These are phyloP conservation scores for Pogonocherus hispidulus DNA, from an alignment of 2,888 invertebrate species.

Conservation along the genomic window DNA sequence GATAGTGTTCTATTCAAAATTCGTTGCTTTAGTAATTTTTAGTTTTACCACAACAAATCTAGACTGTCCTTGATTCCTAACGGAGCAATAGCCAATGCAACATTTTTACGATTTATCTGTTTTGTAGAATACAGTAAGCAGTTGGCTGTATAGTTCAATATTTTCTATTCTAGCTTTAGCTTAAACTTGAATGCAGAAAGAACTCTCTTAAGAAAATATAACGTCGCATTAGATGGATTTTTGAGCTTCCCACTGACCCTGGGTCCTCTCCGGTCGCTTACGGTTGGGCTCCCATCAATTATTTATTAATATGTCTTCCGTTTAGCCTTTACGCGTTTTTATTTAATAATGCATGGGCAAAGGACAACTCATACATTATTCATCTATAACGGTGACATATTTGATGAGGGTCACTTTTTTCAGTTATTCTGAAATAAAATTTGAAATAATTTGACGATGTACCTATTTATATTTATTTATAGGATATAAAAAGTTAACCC, in stretches of 20 bases:
- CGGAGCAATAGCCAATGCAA: no score
- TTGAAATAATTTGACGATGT: neutral
- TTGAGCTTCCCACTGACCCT: slow-evolving; percentile 5
- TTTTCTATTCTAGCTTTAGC: no score
- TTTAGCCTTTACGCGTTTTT: slow-evolving; percentile 5
- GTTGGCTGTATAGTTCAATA: no score
- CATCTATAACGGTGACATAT: neutral
- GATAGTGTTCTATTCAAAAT: no score
- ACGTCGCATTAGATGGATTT: slow-evolving; percentile 11
- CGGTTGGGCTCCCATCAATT: slow-evolving; percentile 5
- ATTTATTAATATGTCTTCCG: slow-evolving; percentile 23
- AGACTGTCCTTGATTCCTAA: no score
- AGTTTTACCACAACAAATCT: no score
- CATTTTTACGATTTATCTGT: no score
- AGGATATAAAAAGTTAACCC: neutral
- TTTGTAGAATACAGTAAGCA: no score
- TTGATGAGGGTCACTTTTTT: slow-evolving; percentile 1
- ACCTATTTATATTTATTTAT: neutral
- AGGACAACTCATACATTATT: neutral
- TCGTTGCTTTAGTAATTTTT: no score
- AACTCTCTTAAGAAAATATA: slow-evolving; percentile 7
- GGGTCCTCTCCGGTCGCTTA: neutral
- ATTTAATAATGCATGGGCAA: slow-evolving; percentile 1
- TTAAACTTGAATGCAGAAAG: no score
- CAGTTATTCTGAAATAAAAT: neutral